These are phyloP conservation scores for Oxystoma pomonae DNA, from an alignment of 2,888 invertebrate genomes.

Conservation along the genomic window DNA sequence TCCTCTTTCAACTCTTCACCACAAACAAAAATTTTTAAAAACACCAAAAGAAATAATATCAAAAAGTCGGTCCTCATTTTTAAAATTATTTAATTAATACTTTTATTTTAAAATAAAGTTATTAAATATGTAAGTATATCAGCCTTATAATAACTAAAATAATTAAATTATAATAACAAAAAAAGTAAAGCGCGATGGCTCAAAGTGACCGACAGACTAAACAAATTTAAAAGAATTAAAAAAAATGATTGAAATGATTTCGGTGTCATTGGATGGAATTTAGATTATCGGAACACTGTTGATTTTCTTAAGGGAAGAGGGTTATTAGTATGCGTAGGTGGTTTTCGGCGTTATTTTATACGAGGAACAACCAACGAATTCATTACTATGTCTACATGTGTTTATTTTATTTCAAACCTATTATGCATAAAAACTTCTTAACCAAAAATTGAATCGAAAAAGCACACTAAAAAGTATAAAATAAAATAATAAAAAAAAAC, in stretches of 20 bases:
- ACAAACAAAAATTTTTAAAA: not conserved
- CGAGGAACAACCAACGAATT: too few species aligned
- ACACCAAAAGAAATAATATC: not conserved
- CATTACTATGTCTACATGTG: too few species aligned
- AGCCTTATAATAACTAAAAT: too few species aligned
- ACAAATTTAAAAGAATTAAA: not conserved
- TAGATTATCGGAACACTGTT: conserved; percentile 1
- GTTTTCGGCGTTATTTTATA: not conserved
- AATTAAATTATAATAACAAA: too few species aligned
- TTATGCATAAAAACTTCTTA: too few species aligned
- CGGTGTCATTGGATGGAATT: not conserved
- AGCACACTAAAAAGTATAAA: too few species aligned
- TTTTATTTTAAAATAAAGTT: too few species aligned
- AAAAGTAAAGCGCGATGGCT: not conserved
- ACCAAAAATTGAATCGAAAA: too few species aligned
- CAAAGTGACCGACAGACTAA: not conserved
- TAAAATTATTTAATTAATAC: too few species aligned
- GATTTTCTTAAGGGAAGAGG: not conserved
- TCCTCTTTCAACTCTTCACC: conserved; percentile 10
- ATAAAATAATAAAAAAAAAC: too few species aligned
- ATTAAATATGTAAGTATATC: too few species aligned
- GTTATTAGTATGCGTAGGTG: not conserved
- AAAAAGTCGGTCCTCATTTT: not conserved
- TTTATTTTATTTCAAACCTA: too few species aligned
- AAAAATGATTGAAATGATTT: not conserved